Base-by-base conservation (phyloP, 2,888 invertebrate genomes). In the Scrobipalpa costella region DNA sequence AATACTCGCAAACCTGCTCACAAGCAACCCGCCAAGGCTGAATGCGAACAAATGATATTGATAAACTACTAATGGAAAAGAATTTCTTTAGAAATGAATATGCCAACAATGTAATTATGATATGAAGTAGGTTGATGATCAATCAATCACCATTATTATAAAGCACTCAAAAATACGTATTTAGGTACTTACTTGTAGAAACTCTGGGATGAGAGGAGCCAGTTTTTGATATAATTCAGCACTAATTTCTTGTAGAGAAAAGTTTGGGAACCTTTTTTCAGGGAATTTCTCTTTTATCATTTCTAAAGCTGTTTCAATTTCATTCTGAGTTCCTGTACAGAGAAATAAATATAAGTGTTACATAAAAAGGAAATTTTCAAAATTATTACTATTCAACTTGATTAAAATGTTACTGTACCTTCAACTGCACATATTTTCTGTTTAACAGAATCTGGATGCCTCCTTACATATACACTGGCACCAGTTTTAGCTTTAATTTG, bases 241-340 rank as follows among this genome's bases (percentile, higher is more conserved):
- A 81, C 90, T 91, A 71, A 92, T 91, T 83, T 92, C 92, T 81
- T 92, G 86, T 69, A 98, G 92, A 61, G 96, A 95, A 66, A 98
- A 92, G 70, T 95, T 93, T 0, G 97, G 96, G 87, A 95, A 97
- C 72, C 94, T 93, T 75, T 95, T 95, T 71, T 93, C 86, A 7
- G 98, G 98, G 81, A 98, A 96, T 83, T 95, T 95, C 70, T 95
- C 94, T 73, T 96, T 94, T 71, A 99, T 97, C 92, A 97, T 93
- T 73, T 94, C 94, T 83, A 98, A 88, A 40, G 98, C 98, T 69
- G 94, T 93, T 72, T 95, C 95, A 71, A 98, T 96, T 80, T 96
- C 96, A 71, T 88, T 92, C 73, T 95, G 94, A 57, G 94, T 93
- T 73, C 97, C 96, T 95, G 77, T 34, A 11, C 33, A 11, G 13